Evolutionary conservation across 2,113 vertebrate species (phyloP).

Genomic region (Brachypteracias leptosomus): DNA sequence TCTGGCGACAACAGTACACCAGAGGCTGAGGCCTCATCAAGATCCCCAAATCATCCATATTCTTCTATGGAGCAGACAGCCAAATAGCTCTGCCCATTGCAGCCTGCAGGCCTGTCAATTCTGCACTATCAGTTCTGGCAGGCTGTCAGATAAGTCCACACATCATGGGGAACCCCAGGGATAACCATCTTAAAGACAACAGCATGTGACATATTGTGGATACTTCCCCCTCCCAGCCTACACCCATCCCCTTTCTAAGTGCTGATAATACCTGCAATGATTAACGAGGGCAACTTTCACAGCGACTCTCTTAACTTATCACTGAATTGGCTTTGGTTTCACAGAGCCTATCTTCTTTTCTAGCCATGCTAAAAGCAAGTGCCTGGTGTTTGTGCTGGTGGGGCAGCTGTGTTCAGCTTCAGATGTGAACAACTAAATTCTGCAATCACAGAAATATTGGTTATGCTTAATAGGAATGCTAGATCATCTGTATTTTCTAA

Average conservation of each 20-base stretch:
- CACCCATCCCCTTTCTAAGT: background rate
- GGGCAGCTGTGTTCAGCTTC: background rate
- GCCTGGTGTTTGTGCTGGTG: background rate
- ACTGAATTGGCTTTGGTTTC: background rate
- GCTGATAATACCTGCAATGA: background rate
- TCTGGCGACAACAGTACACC: background rate
- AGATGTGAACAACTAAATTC: background rate
- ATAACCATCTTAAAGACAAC: background rate
- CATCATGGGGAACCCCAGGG: rapidly evolving
- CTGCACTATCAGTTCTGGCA: background rate
- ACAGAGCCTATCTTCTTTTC: background rate
- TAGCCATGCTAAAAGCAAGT: background rate
- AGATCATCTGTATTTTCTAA: background rate
- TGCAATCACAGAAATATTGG: background rate
- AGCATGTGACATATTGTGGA: background rate
- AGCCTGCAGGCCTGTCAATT: background rate
- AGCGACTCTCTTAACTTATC: background rate
- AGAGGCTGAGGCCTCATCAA: background rate
- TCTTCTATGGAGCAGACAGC: background rate
- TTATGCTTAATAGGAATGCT: background rate
- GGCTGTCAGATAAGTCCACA: background rate
- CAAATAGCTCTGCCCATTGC: background rate
- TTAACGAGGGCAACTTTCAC: background rate
- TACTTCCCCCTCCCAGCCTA: background rate
- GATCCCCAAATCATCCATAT: background rate